These are phyloP conservation scores for Gryon sp. DNA, from an alignment of 1,140 invertebrate species.

Conservation along the genomic window DNA sequence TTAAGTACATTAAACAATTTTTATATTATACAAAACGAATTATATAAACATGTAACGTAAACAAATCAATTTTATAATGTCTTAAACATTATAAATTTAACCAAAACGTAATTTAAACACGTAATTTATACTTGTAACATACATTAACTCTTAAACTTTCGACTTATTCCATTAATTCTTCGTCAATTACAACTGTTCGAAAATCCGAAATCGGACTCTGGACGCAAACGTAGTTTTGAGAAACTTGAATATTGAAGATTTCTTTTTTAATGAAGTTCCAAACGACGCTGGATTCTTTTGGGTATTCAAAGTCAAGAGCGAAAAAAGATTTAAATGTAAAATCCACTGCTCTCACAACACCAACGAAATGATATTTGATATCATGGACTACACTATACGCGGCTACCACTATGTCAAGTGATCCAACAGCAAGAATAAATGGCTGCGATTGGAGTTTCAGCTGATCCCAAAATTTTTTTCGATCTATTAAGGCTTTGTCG, in stretches of 20 bases:
- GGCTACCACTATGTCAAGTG: neutral
- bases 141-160: too few species aligned
- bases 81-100: too few species aligned
- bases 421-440: conserved; percentile 24
- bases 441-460: conserved; percentile 15
- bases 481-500: neutral
- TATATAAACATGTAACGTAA: too few species aligned
- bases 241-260: conserved; percentile 1
- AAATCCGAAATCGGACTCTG: neutral
- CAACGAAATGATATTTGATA: conserved; percentile 6
- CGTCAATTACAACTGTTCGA: too few species aligned
- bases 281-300: neutral
- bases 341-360: conserved; percentile 17
- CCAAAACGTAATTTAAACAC: too few species aligned
- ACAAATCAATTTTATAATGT: too few species aligned
- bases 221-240: neutral
- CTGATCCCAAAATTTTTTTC: conserved; percentile 6
- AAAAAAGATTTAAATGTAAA: conserved; percentile 34
- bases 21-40: too few species aligned
- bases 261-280: neutral
- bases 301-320: neutral
- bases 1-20: too few species aligned
- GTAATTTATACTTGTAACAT: too few species aligned
- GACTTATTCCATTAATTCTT: too few species aligned
- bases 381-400: conserved; percentile 23